Base-by-base conservation (phyloP, 1,140 invertebrate species). In the Drosophila tropicalis region DNA sequence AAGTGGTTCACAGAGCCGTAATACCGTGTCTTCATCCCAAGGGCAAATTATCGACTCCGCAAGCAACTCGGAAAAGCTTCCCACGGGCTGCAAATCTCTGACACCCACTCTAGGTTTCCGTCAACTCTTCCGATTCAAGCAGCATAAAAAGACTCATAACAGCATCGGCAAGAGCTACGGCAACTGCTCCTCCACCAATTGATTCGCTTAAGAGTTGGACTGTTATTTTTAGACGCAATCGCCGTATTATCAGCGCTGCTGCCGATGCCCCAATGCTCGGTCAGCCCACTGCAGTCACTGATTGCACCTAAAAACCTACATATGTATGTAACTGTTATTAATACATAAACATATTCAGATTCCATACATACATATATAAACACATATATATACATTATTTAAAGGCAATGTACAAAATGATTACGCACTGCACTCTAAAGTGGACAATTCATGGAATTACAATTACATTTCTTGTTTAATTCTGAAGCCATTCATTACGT, bases 171-270 rank as follows among this genome's bases (percentile, higher is more conserved):
- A 58, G 4, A 69, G 25, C 56, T 77, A 74, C 65, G 64, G 67
- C 62, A 83, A 78, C 29, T 80, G 81, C 40, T 91, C 90, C 7
- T 90, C 90, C 4, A 87, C 90, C 47, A 89, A 86, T 56, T 91
- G 58, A 89, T 62, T 57, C 36, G 55, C 72, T 70, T 63, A 71
- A 75, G 60, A 74, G 63, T 75, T 79, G 64, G 61, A 66, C 60
- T 79, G 56, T 66, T 76, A 73, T 85, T 86, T 81, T 73, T 71
- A 79, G 76, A 68, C 62, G 57, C 65, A 51, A 51, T 57, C 71
- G 61, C 55, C 60, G 73, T 44, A 70, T 79, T 86, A 86, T 82
- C 82, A 86, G 68, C 60, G 41, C 44, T 60, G 67, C 54, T 57
- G 70, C 64, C 61, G 10, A 68, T 69, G 66, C 67, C 72, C 77